Conservation (phyloP, 92 coral and sea anemone genomes). For the Palythoa grandiflora region DNA sequence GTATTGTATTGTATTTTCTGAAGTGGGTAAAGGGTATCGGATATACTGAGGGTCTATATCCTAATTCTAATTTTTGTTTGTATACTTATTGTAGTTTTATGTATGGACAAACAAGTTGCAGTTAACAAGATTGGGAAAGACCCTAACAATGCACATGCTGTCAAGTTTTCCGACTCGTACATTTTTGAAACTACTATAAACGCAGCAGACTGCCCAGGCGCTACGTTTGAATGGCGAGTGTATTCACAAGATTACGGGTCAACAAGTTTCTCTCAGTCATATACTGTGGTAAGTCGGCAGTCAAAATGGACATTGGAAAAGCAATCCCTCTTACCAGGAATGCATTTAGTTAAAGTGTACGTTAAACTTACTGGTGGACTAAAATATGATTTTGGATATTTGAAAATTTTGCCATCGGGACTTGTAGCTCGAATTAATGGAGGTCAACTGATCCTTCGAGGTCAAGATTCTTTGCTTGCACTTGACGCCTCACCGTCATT, state of each 20-base stretch:
- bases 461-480: constrained; percentile 3
- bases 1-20: too few relatives aligned
- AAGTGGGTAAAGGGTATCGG: not conserved
- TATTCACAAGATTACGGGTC: not conserved
- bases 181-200: constrained; percentile 16
- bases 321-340: constrained; percentile 12
- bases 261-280: not conserved
- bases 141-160: not conserved
- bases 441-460: constrained; percentile 10
- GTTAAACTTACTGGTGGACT: not conserved
- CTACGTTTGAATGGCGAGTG: constrained; percentile 12
- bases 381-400: constrained; percentile 30
- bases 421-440: constrained; percentile 35
- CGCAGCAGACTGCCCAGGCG: constrained; percentile 3
- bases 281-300: constrained; percentile 22
- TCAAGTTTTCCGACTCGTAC: constrained; percentile 13
- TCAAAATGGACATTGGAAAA: constrained; percentile 6
- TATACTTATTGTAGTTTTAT: not conserved
- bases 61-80: not conserved
- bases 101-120: constrained; percentile 11
- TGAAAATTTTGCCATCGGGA: constrained; percentile 11
- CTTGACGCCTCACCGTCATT: constrained; percentile 26
- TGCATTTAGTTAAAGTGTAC: constrained; percentile 4
- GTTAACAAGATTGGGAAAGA: constrained; percentile 9
- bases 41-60: not conserved